phyloP scores from a whole-genome alignment of 2,797 vertebrate genomes.

The Psittacula echo region DNA sequence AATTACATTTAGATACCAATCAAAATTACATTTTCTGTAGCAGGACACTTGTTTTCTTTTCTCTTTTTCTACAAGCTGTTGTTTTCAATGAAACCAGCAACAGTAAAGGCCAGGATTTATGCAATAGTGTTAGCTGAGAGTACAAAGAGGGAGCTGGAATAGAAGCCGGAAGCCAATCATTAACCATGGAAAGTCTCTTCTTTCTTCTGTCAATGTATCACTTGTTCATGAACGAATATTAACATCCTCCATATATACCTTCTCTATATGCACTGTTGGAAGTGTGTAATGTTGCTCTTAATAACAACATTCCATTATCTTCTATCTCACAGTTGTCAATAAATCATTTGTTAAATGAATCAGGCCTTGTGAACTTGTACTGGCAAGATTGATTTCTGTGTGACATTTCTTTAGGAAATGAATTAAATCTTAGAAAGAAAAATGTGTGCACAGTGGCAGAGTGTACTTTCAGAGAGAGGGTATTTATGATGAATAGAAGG shows the following conservation, averaged over 20 bases:
- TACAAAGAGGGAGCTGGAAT: neutral
- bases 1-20: neutral
- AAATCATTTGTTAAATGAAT: slow-evolving; percentile 57
- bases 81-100: neutral
- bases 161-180: neutral
- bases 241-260: neutral
- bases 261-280: neutral
- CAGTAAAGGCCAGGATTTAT: slow-evolving; percentile 5
- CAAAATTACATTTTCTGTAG: neutral
- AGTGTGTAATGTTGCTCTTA: slow-evolving; percentile 3
- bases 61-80: neutral
- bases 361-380: slow-evolving; percentile 33
- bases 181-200: neutral
- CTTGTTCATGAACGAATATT: neutral
- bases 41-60: neutral
- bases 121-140: neutral
- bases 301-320: slow-evolving; percentile 44
- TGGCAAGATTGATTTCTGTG: slow-evolving; percentile 47
- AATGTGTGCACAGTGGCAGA: slow-evolving; percentile 31
- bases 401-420: slow-evolving; percentile 60
- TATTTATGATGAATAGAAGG: slow-evolving; percentile 57
- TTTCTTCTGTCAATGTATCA: neutral
- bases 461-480: slow-evolving; percentile 25
- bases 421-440: slow-evolving; percentile 60
- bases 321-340: slow-evolving; percentile 36